These are phyloP conservation scores for Neodontobutis hainanensis DNA, from an alignment of 2,113 vertebrate genomes.

Conservation along the genomic window DNA sequence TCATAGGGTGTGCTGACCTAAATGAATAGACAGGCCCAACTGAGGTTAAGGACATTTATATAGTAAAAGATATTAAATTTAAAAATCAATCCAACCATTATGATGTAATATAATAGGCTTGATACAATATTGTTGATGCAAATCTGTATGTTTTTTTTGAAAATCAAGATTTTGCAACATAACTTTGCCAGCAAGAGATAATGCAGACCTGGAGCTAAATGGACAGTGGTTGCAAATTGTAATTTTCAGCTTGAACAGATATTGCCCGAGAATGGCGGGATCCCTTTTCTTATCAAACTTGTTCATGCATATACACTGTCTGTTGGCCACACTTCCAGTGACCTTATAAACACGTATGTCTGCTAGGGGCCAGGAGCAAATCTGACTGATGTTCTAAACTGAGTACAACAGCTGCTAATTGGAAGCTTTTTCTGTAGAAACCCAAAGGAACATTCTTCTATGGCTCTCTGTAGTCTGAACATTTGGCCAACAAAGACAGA, in stretches of 20 bases:
- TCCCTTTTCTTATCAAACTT: conserved; percentile 27
- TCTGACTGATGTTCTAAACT: conserved; percentile 25
- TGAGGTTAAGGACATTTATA: too few relatives aligned
- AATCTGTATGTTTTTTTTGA: too few relatives aligned
- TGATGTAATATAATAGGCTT: too few relatives aligned
- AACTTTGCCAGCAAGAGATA: conserved; percentile 6
- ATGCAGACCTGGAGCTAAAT: conserved; percentile 1
- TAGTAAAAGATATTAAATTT: too few relatives aligned
- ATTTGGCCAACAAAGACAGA: conserved; percentile 1
- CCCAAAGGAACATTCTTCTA: not conserved
- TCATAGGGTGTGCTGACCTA: too few relatives aligned
- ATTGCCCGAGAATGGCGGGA: conserved; percentile 17
- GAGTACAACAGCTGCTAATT: conserved; percentile 12
- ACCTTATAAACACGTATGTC: conserved; percentile 31
- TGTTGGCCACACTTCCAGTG: conserved; percentile 28
- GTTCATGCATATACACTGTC: conserved; percentile 41
- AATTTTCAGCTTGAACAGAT: conserved; percentile 25
- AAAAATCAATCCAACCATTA: too few relatives aligned
- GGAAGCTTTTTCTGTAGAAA: conserved; percentile 16
- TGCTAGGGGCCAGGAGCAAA: conserved; percentile 19
- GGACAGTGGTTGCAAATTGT: not conserved
- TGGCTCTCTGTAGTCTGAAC: not conserved
- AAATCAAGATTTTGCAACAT: conserved; percentile 2
- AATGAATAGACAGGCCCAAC: too few relatives aligned
- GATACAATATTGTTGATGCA: too few relatives aligned